Evolutionary conservation across 2,113 vertebrate genomes (phyloP), one percentile per base, ranked within the genome.

Genomic region (Globicephala melas): DNA sequence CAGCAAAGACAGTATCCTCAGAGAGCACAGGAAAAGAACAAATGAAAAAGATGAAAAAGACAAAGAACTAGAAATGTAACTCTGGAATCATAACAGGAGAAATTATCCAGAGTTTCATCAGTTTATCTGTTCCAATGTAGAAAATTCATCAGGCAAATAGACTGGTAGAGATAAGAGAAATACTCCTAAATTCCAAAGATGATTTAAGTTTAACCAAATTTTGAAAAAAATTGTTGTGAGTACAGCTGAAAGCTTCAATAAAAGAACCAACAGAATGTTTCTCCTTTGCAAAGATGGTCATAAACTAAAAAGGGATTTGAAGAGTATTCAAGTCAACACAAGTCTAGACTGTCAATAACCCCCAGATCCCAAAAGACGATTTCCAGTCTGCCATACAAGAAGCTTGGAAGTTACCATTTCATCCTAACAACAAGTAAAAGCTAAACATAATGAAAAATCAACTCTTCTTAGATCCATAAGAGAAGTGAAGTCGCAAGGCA

Each of bases 261-360:
- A 79, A 94, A 95, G 96, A 94, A 17, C 25, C 11, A 81, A 80
- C 20, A 87, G 76, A 84, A 96, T 68, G 62, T 53, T 87, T 73
- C 1, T 87, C 58, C 62, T 95, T 95, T 79, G 53, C 20, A 84
- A 60, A 96, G 76, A 88, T 50, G 74, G 28, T 96, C 96, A 86
- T 33, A 95, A 93, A 81, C 67, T 58, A 68, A 67, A 68, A 83
- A 76, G 23, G 91, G 20, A 63, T 55, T 63, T 88, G 74, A 92
- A 63, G 21, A 71, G 12, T 63, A 50, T 95, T 85, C 21, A 68
- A 81, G 44, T 91, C 88, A 95, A 84, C 58, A 13, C 33, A 81
- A 95, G 47, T 91, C 41, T 60, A 89, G 68, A 95, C 55, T 38
- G 53, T 73, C 74, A 74, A 77, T 25, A 91, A 47, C 33, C 17